Evolutionary conservation across 1,140 invertebrate genomes (phyloP), one percentile per base, ranked within the genome.

Genomic region (Cotesia glomerata): DNA sequence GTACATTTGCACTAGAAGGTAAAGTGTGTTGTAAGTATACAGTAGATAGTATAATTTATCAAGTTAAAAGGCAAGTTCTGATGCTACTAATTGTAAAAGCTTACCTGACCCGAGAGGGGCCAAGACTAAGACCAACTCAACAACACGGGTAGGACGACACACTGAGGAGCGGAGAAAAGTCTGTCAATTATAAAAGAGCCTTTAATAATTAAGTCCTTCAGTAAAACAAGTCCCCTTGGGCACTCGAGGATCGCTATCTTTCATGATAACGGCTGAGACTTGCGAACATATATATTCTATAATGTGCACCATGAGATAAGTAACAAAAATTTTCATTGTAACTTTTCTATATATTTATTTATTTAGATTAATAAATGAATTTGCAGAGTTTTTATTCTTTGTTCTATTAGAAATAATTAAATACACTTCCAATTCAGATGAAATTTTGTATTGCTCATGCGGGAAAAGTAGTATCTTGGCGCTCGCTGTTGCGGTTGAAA

Each of bases 141-240:
- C 26, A 26, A 26, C 26, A 26, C 26, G 26, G 26, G 26, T 26
- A 1, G 26, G 71, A 62, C 49, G 58, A 8, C 39, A 45, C 13
- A 54, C 58, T 72, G 36, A 61, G 45, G 18, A 74, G 35, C 35
- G 59, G 36, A 59, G 32, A 54, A 75, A 77, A 80, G 79, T 82
- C 75, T 77, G 78, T 82, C 78, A 79, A 82, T 82, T 80, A 82
- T 78, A 75, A 82, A 76, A 65, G 61, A 71, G 62, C 39, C 51
- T 82, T 82, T 82, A 84, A 84, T 85, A 85, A 83, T 82, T 77
- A 82, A 82, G 78, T 78, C 77, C 9, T n/a, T 39, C 62, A 74
- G 34, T 52, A 79, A 75, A 81, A 82, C 80, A 80, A 83, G 79
- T 82, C 85, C 84, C 84, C 83, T 77, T 78, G 83, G 83, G 84